Base-by-base conservation (phyloP, 2,888 invertebrate genomes). In the Tenthredo scrophulariae region DNA sequence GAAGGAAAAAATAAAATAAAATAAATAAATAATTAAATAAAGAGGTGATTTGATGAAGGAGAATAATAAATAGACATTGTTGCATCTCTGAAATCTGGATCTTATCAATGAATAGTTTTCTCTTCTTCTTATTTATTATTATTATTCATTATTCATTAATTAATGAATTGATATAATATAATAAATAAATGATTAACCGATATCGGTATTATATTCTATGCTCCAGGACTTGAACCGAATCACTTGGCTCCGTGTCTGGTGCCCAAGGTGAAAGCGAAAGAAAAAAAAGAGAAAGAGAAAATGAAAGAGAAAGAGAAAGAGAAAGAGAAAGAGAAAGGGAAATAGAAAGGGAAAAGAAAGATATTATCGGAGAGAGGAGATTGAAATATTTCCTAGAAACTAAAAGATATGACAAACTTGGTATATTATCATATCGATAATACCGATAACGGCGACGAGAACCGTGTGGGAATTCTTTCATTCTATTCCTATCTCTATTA, bases 221-320 rank as follows among this genome's bases (percentile, higher is more conserved):
- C 93, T 93, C 90, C 93, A 93, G 93, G 93, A 92, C 92, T 90
- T 93, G 93, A 93, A 92, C 91, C 92, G 89, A 92, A 90, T 90
- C 91, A 90, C 90, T 92, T 90, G 92, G 91, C 92, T 91, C 90
- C 92, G 88, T 90, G 90, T 91, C 92, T 89, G 91, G 90, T 85
- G 91, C 89, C 89, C 90, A 90, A 91, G 91, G 90, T 90, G 91
- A 87, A 90, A 87, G 85, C 88, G 88, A 89, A 88, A 87, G 89
- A 90, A 88, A 88, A 88, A 89, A 65, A 22, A 65, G 26, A 13
- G 54, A 54, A 79, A 72, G 1, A 37, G 37, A 54, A 33, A 54
- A 7, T 37, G 50, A 79, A 29, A 33, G 4, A 40, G 33, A 29
- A 54, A 70, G 1, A n/a, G 37, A 54, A n/a, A 54, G 5, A 77